phyloP scores from a whole-genome alignment of 2,113 vertebrate genomes.

The Lepidothrix coronata region DNA sequence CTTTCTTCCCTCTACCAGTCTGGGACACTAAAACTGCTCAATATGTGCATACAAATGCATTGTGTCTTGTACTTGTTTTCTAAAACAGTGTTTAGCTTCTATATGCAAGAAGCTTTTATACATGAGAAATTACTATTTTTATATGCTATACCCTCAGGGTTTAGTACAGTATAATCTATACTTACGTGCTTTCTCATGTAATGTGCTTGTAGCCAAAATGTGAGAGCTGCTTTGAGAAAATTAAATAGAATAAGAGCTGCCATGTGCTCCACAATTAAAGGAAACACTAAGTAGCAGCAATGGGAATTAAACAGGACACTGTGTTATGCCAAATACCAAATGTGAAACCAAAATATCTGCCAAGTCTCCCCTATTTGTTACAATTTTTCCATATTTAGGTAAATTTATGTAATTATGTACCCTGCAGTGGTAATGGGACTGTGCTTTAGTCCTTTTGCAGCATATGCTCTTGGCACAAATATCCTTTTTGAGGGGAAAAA shows the following conservation, averaged over 20 bases:
- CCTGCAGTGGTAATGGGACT: constrained; percentile 70
- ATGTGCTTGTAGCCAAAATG: constrained; percentile 59
- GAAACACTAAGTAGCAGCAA: constrained; percentile 85
- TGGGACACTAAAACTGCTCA: neutral
- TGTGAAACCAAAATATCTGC: constrained; percentile 82
- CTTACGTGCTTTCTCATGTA: constrained; percentile 59
- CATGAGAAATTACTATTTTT: constrained; percentile 73
- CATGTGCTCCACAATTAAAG: constrained; percentile 84
- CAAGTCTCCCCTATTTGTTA: constrained; percentile 80
- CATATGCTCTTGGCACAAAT: constrained; percentile 67
- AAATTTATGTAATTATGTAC: constrained; percentile 78
- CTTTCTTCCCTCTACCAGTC: neutral
- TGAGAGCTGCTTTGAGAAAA: constrained; percentile 69
- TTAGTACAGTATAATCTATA: constrained; percentile 68
- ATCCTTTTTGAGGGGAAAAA: constrained; percentile 36
- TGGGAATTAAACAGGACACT: constrained; percentile 84
- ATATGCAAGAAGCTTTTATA: constrained; percentile 46
- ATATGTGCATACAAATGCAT: neutral
- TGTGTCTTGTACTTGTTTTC: constrained; percentile 57
- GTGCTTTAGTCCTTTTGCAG: constrained; percentile 51
- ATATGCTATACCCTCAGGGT: constrained; percentile 54
- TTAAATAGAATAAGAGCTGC: constrained; percentile 76
- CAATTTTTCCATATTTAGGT: constrained; percentile 84
- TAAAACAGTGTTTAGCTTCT: constrained; percentile 1
- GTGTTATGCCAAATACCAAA: constrained; percentile 79